Base-by-base conservation (phyloP, 2,113 vertebrate species). In the Eretmochelys imbricata region DNA sequence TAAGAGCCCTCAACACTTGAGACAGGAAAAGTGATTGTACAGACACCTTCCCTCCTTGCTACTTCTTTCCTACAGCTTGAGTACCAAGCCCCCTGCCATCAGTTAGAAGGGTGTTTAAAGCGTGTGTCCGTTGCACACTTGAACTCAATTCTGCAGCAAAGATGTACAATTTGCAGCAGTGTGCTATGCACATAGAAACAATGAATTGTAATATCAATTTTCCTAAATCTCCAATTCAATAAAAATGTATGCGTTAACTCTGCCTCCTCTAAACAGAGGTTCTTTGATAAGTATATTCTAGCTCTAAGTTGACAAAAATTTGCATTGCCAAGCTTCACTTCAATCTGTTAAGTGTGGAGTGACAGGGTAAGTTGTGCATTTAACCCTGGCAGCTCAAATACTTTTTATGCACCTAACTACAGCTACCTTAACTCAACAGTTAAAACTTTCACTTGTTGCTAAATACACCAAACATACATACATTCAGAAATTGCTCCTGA, bases 381-480 rank as follows among this genome's bases (percentile, higher is more conserved):
- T 62, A 50, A 59, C 38, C 85, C 42, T 53, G 83, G 49, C 51
- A 86, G 22, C 24, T 95, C 79, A 9, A 82, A 50, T 35, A 62
- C 57, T 65, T 57, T 48, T 31, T 51, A 38, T 42, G 27, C 16
- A 4, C 42, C 11, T 13, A 25, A 46, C 22, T 46, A 12, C 20
- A 89, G 48, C 82, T 76, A 53, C 75, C 27, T 69, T 49, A 89
- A 65, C 16, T 50, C 54, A 81, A 4, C 2, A 62, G 59, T 29
- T 14, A 62, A 57, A 62, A 62, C 59, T 62, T 62, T 91, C 49
- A 31, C 8, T 88, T 89, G 48, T 79, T 22, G 53, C 31, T 59
- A 46, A 95, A 91, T 12, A 83, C 4, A 49, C 88, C 80, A 89
- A 91, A 86, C 42, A 94, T 94, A 98, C 96, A 9, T 97, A 98